Evolutionary conservation across 2,888 invertebrate species (phyloP), one percentile per base, ranked within the genome.

Genomic region (Leptinotarsa haldemani): DNA sequence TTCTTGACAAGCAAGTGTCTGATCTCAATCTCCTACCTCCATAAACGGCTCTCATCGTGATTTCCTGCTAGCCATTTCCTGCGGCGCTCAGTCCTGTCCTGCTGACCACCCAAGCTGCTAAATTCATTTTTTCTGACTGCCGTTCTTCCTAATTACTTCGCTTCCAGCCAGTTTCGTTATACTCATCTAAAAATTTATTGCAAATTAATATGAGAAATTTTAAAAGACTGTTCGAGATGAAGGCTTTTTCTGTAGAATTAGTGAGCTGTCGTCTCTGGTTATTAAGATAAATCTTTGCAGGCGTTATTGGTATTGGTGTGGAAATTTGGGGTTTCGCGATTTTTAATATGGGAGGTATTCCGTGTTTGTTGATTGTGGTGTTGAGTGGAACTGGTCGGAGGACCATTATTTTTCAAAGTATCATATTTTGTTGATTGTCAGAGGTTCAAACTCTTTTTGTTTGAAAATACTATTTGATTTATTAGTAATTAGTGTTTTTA

Each of bases 21-120:
- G 15, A 61, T 61, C 13, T 61, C 9, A 9, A 40, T 22, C 22
- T 3, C 40, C 7, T 61, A 61, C 61, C 61, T 25, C n/a, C 40
- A 61, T 40, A 40, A 30, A 40, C 5, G 25, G 40, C 1, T 76
- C 67, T 77, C 75, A 47, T 63, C 65, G 40, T 64, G 64, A 67
- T 40, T 72, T 73, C 56, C 71, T 65, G 15, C 69, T 18, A 65
- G 73, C 46, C 53, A 61, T 70, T 71, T 68, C 70, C 52, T 71
- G 56, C 65, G n/a, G 47, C 46, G n/a, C 40, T 25, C 53, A 72
- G 63, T 70, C 63, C 61, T 70, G 69, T 65, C 58, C 70, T 61
- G 53, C 74, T 79, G 84, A 82, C 84, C 84, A 84, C 84, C 84
- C 84, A 84, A 83, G 83, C 73, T 53, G 82, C 81, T 81, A 81